Percentiles rank a stretch among this genome's conserved stretches.
These are phyloP conservation scores for Sylvietta virens DNA, from an alignment of 2,113 vertebrate genomes.

Conservation along the genomic window DNA sequence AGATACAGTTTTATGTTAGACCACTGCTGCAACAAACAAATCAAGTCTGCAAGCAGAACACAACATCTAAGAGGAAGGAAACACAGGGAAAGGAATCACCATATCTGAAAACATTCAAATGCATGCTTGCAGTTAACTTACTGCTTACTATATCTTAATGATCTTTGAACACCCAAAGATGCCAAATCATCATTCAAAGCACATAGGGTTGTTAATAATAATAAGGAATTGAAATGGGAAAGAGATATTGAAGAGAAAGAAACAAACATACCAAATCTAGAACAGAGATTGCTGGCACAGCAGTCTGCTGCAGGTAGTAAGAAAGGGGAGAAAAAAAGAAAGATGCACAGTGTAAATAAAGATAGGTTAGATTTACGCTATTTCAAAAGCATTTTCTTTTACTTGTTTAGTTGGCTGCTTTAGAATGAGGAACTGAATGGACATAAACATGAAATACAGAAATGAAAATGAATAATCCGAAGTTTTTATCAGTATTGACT, in stretches of 20 bases:
- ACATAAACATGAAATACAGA: not conserved
- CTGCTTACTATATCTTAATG: not conserved
- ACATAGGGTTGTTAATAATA: constrained; percentile 14
- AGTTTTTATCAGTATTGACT: not conserved
- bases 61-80: constrained; percentile 45
- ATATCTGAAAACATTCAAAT: constrained; percentile 63
- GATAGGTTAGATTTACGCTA: constrained; percentile 57
- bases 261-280: constrained; percentile 99
- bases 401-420: constrained; percentile 23
- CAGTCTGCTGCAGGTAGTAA: constrained; percentile 94
- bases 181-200: constrained; percentile 45
- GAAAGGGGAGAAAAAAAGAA: constrained; percentile 74
- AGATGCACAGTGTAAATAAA: constrained; percentile 81
- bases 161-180: constrained; percentile 20
- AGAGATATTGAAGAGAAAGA: constrained; percentile 72
- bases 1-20: not conserved
- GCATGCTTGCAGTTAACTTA: constrained; percentile 58
- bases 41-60: constrained; percentile 52
- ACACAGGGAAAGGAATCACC: not conserved
- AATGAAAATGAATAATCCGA: not conserved
- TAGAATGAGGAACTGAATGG: not conserved
- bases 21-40: constrained; percentile 29
- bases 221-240: constrained; percentile 53
- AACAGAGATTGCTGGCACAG: constrained; percentile 99
- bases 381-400: constrained; percentile 67